Base-by-base conservation (phyloP, 1,140 invertebrate species). In the Stegodyphus mimosarum region DNA sequence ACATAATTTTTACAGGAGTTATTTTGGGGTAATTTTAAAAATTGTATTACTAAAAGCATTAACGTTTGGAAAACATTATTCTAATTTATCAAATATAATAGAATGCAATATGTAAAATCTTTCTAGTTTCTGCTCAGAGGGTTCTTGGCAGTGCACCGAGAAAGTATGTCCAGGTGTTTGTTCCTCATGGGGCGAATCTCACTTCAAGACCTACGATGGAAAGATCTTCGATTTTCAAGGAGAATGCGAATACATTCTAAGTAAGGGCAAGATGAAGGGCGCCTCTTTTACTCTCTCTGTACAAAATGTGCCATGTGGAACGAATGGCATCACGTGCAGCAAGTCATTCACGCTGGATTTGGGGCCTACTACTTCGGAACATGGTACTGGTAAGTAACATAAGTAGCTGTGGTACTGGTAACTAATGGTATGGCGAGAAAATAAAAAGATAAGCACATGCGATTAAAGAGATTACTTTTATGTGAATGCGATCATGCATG, bases 221-320 rank as follows among this genome's bases (percentile, higher is more conserved):
- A 93, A 92, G n/a, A 91, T 93, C 7, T 97, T 93, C 89, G 95
- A 97, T 89, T 97, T 97, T 90, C 95, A 97, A 90, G 95, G 96
- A 52, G 92, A 94, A 69, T 98, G 96, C 89, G 94, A 95, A 83
- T 97, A 97, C 88, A 92, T 97, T 13, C 90, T 97, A 7, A 93
- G 94, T 2, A 96, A 96, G 90, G 95, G 94, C 15, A 90, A 88
- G 88, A 3, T 88, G 93, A 66, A 92, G 90, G 33, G 90, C 90
- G 51, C 72, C 13, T 75, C 60, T 6, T 87, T 81, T 60, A 48
- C 72, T 49, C 88, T 91, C 67, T 89, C 88, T 63, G 90, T 90
- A 11, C 91, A 95, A 92, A 95, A 95, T 89, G 94, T 95, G 15
- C 94, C 94, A 1, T 98, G 96, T 89, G 95, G 96, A 48, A 94